A percentile compares a stretch with the other conserved stretches of the same genome.
Evolutionary conservation across 2,888 invertebrate genomes (phyloP).

Genomic region (Macrosiphum euphorbiae): DNA sequence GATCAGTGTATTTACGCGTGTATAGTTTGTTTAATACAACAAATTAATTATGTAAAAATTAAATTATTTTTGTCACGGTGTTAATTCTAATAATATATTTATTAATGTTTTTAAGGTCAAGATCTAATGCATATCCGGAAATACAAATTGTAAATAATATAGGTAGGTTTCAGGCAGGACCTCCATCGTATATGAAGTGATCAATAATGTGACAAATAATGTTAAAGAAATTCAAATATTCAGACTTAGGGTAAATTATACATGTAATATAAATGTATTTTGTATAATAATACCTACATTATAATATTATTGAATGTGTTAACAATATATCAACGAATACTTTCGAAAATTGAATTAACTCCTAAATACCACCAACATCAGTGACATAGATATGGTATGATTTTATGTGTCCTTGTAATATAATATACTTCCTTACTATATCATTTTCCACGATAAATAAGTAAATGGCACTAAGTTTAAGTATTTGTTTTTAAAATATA

Average conservation of each 20-base stretch:
- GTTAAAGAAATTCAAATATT: neutral
- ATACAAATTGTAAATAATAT: neutral
- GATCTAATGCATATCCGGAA: neutral
- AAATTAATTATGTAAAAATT: neutral
- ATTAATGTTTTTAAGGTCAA: conserved; percentile 13
- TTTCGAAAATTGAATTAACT: neutral
- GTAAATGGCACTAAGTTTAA: neutral
- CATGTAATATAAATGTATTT: neutral
- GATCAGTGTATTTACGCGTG: neutral
- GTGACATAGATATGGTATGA: neutral
- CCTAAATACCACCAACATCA: neutral
- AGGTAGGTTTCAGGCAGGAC: neutral
- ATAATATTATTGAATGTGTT: neutral
- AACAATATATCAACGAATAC: neutral
- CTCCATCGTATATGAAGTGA: neutral
- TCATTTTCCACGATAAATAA: neutral
- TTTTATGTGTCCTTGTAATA: neutral
- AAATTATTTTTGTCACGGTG: conserved; percentile 29
- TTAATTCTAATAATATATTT: neutral
- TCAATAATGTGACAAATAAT: neutral
- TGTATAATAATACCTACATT: neutral
- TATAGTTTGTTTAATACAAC: neutral
- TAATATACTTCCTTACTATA: neutral
- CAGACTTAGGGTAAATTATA: neutral
- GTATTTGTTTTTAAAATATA: neutral